Evolutionary conservation across 1,140 invertebrate species (phyloP).

Genomic region (Brachionus angularis): DNA sequence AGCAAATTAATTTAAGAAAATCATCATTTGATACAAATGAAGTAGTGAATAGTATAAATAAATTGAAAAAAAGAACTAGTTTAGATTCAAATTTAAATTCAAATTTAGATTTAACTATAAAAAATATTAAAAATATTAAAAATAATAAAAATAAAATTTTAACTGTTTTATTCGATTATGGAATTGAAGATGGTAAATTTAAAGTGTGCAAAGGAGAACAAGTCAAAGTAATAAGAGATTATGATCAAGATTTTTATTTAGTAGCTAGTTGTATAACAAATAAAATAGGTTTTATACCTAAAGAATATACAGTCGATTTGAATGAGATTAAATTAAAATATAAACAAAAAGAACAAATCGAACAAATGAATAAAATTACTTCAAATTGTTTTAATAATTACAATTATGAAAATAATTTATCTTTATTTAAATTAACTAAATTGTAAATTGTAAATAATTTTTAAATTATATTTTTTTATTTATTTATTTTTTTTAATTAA

Average conservation of each 20-base stretch:
- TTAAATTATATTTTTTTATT: background rate
- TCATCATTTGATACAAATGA: too few relatives aligned
- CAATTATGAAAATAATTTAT: slow-evolving; percentile 39
- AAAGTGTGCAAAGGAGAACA: slow-evolving; percentile 20
- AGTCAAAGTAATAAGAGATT: slow-evolving; percentile 37
- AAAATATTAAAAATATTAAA: too few relatives aligned
- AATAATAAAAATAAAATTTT: background rate
- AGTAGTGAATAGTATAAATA: too few relatives aligned
- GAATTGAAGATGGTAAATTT: slow-evolving; percentile 5
- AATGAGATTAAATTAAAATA: slow-evolving; percentile 26
- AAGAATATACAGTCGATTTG: slow-evolving; percentile 37
- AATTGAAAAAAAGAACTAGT: too few relatives aligned
- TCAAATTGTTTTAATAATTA: too few relatives aligned
- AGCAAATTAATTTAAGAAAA: background rate
- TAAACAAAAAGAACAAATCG: background rate
- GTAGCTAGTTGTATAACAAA: slow-evolving; percentile 4
- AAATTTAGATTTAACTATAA: background rate
- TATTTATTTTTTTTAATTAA: too few relatives aligned
- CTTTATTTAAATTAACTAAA: slow-evolving; percentile 24
- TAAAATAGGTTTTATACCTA: slow-evolving; percentile 30
- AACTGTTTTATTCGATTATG: slow-evolving; percentile 35
- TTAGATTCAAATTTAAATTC: background rate
- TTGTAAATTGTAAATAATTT: background rate
- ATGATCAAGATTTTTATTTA: slow-evolving; percentile 28
- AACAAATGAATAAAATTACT: too few relatives aligned